Conservation (phyloP, 2,888 invertebrate species). For the Adelphocoris suturalis region DNA sequence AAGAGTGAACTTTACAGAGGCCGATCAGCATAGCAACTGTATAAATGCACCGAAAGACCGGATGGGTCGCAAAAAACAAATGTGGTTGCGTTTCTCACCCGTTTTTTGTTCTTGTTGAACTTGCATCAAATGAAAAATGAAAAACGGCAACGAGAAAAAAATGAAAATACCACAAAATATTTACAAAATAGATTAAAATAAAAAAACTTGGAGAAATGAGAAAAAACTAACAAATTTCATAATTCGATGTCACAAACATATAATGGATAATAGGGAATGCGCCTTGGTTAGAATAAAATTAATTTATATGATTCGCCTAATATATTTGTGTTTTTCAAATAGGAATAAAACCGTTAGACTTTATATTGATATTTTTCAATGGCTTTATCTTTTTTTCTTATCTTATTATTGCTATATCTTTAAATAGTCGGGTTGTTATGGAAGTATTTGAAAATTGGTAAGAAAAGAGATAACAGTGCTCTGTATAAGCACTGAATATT, state of each 20-base stretch:
- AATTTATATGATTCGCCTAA: no score
- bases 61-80: background rate
- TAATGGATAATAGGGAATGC: background rate
- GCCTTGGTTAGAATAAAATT: no score
- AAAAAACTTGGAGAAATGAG: background rate
- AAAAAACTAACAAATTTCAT: background rate
- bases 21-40: slow-evolving; percentile 13
- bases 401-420: no score
- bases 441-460: no score
- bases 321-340: no score
- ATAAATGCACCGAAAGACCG: slow-evolving; percentile 38
- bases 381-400: no score
- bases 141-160: background rate
- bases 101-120: slow-evolving; percentile 47
- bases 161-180: background rate
- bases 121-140: slow-evolving; percentile 55
- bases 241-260: no score
- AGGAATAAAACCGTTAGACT: no score
- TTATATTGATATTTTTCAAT: no score
- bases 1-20: slow-evolving; percentile 56
- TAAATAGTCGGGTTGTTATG: no score
- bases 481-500: no score
- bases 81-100: background rate
- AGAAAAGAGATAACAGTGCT: no score
- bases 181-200: background rate